These are phyloP conservation scores for Daktulosphaira vitifoliae DNA, from an alignment of 1,140 invertebrate genomes.

Conservation along the genomic window DNA sequence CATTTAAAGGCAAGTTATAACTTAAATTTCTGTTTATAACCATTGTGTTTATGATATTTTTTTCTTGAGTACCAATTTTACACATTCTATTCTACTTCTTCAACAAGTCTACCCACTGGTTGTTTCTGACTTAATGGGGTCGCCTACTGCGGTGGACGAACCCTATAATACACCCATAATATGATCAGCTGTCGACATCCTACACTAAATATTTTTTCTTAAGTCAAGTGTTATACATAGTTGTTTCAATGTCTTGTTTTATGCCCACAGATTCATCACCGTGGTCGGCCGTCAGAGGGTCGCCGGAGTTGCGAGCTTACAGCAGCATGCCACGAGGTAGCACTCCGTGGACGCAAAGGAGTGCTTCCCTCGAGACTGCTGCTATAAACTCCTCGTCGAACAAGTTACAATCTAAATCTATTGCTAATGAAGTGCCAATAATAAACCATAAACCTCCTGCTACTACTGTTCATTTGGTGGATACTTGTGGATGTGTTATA, in stretches of 20 bases:
- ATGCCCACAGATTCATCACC: constrained; percentile 43
- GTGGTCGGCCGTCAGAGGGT: constrained; percentile 49
- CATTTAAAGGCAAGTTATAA: constrained; percentile 8
- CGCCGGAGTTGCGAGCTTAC: constrained; percentile 50
- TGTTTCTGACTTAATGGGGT: constrained; percentile 12
- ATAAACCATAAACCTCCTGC: not conserved
- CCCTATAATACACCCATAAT: too few species aligned
- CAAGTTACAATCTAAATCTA: too few species aligned
- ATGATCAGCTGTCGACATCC: too few species aligned
- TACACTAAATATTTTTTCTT: too few species aligned
- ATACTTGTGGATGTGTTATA: constrained; percentile 3
- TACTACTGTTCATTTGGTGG: constrained; percentile 22
- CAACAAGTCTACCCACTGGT: constrained; percentile 22
- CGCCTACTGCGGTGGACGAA: not conserved
- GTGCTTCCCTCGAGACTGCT: too few species aligned
- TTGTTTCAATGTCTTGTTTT: not conserved
- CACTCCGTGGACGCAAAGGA: constrained; percentile 20
- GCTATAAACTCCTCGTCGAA: not conserved
- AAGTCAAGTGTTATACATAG: too few species aligned
- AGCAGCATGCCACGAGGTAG: constrained; percentile 48
- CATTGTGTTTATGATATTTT: too few species aligned
- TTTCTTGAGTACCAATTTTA: too few species aligned
- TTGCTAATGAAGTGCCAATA: not conserved
- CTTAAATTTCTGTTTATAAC: too few species aligned
- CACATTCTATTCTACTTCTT: not conserved